Base-by-base conservation (phyloP, 2,113 vertebrate genomes). In the Danionella cerebrum region DNA sequence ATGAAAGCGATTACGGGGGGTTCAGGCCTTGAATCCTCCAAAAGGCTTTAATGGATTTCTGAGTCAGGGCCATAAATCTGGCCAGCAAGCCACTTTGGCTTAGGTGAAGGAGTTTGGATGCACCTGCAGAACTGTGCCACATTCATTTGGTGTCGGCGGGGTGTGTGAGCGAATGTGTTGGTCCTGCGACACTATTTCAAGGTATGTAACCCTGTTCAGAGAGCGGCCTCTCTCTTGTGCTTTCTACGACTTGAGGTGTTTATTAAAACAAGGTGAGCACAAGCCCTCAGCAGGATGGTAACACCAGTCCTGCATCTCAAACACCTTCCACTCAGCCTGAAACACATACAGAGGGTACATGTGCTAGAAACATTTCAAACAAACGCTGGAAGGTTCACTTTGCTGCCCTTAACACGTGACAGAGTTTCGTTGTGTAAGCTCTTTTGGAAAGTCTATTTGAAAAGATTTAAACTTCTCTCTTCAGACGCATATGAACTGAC, bases 41-140 rank as follows among this genome's bases (percentile, higher is more conserved):
- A 86, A 89, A 89, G 83, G 80, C 78, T 87, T 89, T 93, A 91
- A 90, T 90, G 87, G 86, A 88, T 91, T 89, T 85, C 83, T 90
- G 89, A 88, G 89, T 86, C 84, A 87, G 80, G 83, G 80, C 71
- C 48, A 81, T 88, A 92, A 91, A 90, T 90, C 87, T 85, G 82
- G 79, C 73, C 82, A 73, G 79, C 70, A 70, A 83, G 81, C 76
- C 69, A 62, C 39, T 75, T 58, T 42, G 47, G 66, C 53, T 50
- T 19, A 67, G 72, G 68, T 29, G 58, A 71, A 18, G 69, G 78
- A 69, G 6, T 36, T 74, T 74, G 83, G 1, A 76, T 83, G 83
- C 88, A 90, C 88, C 89, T 89, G 90, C 79, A 76, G 85, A 84
- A 89, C 79, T 70, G 79, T 80, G 67, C 76, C 71, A 65, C 65